phyloP scores from a whole-genome alignment of 1,140 invertebrate species.

The Myzus persicae region DNA sequence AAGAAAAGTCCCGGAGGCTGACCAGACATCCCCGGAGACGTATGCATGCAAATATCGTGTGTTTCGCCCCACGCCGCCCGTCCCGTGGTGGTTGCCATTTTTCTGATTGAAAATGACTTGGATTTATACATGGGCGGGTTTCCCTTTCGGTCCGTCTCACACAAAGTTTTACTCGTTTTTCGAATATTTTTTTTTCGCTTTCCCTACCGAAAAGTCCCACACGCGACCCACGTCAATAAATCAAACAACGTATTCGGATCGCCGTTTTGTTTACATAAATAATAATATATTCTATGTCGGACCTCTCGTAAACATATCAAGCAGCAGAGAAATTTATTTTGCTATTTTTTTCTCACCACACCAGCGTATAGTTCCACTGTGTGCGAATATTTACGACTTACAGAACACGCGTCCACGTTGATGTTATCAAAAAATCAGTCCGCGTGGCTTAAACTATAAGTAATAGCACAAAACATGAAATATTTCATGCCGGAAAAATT shows the following conservation, averaged over 20 bases:
- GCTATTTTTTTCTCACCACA: slow-evolving; percentile 1
- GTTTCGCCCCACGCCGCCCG: neutral
- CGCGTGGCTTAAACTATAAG: neutral
- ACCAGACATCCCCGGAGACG: slow-evolving; percentile 51
- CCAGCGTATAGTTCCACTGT: neutral
- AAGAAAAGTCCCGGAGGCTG: slow-evolving; percentile 40
- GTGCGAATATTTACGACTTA: slow-evolving; percentile 2
- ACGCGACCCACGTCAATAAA: slow-evolving; percentile 57
- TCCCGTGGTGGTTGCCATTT: slow-evolving; percentile 27
- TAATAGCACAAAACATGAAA: neutral
- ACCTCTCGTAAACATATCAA: slow-evolving; percentile 56
- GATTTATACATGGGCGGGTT: slow-evolving; percentile 55
- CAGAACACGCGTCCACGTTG: neutral
- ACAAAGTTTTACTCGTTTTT: slow-evolving; percentile 43
- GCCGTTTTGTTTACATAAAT: slow-evolving; percentile 58
- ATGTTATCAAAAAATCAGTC: neutral
- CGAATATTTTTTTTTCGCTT: neutral
- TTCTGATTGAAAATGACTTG: slow-evolving; percentile 59
- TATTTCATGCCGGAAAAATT: neutral
- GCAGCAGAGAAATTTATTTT: slow-evolving; percentile 37
- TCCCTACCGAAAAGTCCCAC: slow-evolving; percentile 42
- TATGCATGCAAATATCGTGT: slow-evolving; percentile 49
- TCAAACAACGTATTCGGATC: slow-evolving; percentile 51
- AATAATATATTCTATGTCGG: slow-evolving; percentile 51
- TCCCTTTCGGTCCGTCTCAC: slow-evolving; percentile 52